Base-by-base conservation (phyloP, 2,113 vertebrate genomes). In the Pachycephala philippinensis region DNA sequence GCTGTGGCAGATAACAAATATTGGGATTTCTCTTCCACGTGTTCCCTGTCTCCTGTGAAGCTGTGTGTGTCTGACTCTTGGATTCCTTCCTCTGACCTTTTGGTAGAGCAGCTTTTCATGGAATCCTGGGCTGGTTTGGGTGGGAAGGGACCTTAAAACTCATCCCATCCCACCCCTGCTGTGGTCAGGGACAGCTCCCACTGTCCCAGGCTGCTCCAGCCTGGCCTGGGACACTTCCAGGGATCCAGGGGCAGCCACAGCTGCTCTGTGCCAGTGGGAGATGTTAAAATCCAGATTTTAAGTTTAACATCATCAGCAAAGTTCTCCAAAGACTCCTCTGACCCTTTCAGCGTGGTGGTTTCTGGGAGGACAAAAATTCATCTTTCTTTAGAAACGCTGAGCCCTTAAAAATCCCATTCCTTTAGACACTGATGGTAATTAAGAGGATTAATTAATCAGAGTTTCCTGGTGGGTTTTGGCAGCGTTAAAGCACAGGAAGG, bases 41-140 rank as follows among this genome's bases (percentile, higher is more conserved):
- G 1, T 68, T 74, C 53, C 47, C 50, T 22, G 20, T 21, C 10
- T n/a, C 31, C 70, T 1, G 1, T 9, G n/a, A 23, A 44, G 31
- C 21, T 0, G 2, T 12, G 11, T n/a, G n/a, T 47, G 15, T 31
- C 33, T 23, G 33, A 13, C 8, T 11, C 1, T 3, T 13, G 3
- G 6, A 21, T 44, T 49, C 3, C n/a, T 69, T 22, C 40, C 56
- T 69, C 33, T 42, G 10, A 7, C 24, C 24, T 10, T 56, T 6
- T 9, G 44, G 6, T 2, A 15, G 61, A 31, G 53, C 53, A 37
- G 63, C 17, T 76, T 68, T 44, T 13, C 9, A 3, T 44, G 37
- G 53, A 26, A 31, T 3, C 31, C 44, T n/a, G 30, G 61, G 8
- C 8, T 4, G 27, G 7, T 44, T 60, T 60, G 72, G 22, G 37